Evolutionary conservation across 2,797 vertebrate species (phyloP).

Genomic region (Gobionotothen gibberifrons): DNA sequence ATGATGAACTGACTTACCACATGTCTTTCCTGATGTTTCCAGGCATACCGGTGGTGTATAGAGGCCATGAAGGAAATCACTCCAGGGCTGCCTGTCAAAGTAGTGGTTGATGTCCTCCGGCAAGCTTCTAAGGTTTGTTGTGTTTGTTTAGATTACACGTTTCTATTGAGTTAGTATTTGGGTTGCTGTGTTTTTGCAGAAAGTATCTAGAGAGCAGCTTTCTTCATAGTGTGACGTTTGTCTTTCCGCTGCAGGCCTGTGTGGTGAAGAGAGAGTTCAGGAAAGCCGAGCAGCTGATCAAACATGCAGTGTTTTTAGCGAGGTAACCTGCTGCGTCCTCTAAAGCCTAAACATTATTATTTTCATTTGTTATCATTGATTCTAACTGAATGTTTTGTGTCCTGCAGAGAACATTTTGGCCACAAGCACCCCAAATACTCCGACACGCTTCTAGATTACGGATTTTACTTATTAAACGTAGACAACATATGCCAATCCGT

Average conservation of each 20-base stretch:
- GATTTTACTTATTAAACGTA: conserved; percentile 99
- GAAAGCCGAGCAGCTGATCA: conserved; percentile 99
- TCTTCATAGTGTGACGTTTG: background rate
- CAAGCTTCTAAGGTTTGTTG: conserved; percentile 94
- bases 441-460: conserved; percentile 97
- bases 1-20: no score
- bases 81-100: conserved; percentile 94
- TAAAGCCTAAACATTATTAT: background rate
- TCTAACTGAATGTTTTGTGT: conserved; percentile 35
- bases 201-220: background rate
- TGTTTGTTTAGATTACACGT: background rate
- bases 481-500: conserved; percentile 99
- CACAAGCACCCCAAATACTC: conserved; percentile 99
- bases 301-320: conserved; percentile 97
- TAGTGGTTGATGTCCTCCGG: conserved; percentile 96
- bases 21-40: conserved; percentile 2
- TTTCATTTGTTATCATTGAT: background rate
- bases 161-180: background rate
- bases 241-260: conserved; percentile 87
- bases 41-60: conserved; percentile 99
- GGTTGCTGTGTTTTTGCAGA: background rate
- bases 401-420: conserved; percentile 96
- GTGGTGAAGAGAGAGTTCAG: conserved; percentile 99
- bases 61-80: conserved; percentile 99
- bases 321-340: conserved; percentile 82